Conservation (phyloP, 1,140 invertebrate species). For the Musca vetustissima region DNA sequence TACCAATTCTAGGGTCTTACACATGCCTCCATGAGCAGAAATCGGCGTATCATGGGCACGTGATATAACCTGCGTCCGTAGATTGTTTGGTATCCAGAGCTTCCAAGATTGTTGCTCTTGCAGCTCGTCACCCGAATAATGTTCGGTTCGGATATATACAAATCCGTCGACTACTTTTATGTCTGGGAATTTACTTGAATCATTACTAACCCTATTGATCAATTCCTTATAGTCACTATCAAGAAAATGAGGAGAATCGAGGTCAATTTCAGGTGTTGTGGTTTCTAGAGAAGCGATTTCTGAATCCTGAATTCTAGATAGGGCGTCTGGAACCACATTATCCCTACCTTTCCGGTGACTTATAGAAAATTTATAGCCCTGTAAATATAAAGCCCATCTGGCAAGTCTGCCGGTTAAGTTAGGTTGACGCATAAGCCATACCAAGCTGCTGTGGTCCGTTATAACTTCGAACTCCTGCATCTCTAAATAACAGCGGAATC, state of each 20-base stretch:
- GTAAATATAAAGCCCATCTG: slow-evolving; percentile 40
- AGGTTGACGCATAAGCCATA: slow-evolving; percentile 48
- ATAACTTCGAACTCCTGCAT: slow-evolving; percentile 52
- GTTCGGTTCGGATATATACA: not conserved
- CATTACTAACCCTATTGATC: slow-evolving; percentile 36
- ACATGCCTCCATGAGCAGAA: not conserved
- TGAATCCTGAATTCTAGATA: slow-evolving; percentile 1
- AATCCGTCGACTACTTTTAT: not conserved
- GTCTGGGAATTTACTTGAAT: slow-evolving; percentile 12
- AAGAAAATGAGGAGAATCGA: slow-evolving; percentile 2
- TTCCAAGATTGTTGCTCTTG: not conserved
- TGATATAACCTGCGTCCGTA: not conserved
- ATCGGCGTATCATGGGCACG: not conserved
- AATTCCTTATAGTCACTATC: slow-evolving; percentile 3
- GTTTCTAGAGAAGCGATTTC: not conserved
- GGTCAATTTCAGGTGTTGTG: not conserved
- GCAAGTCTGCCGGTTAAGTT: slow-evolving; percentile 46
- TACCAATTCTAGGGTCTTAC: not conserved
- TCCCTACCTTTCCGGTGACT: slow-evolving; percentile 7
- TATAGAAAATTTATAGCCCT: slow-evolving; percentile 17
- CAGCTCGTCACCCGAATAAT: not conserved
- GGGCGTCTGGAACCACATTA: slow-evolving; percentile 18
- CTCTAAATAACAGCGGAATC: slow-evolving; percentile 55
- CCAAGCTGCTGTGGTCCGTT: slow-evolving; percentile 37
- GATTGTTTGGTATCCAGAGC: not conserved